Percentiles rank a stretch among this genome's conserved stretches.
Conservation (phyloP, 2,888 invertebrate species). For the Acanthococcus lagerstroemiae region DNA sequence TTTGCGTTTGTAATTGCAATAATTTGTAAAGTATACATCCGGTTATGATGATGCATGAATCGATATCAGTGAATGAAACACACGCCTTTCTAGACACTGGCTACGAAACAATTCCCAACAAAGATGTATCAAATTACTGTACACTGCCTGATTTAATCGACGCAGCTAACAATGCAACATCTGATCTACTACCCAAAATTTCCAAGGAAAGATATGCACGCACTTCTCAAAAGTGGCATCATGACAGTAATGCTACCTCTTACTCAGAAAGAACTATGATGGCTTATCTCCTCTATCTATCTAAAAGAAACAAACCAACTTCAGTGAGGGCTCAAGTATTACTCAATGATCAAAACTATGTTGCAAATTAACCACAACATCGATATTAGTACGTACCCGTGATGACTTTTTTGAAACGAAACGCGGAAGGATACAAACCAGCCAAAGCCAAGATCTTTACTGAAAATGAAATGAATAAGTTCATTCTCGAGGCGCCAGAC, state of each 20-base stretch:
- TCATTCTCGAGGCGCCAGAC: background rate
- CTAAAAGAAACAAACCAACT: background rate
- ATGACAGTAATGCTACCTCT: background rate
- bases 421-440: background rate
- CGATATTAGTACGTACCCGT: background rate
- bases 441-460: background rate
- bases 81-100: too few species aligned
- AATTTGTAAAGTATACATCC: too few species aligned
- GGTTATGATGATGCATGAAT: too few species aligned
- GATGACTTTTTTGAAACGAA: background rate
- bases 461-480: background rate
- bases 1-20: too few species aligned
- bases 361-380: background rate
- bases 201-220: background rate
- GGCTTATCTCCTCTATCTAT: background rate
- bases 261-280: background rate
- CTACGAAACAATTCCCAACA: too few species aligned
- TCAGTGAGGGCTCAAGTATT: background rate
- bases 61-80: too few species aligned
- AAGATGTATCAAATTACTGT: too few species aligned
- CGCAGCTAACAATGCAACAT: background rate
- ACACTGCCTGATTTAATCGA: background rate
- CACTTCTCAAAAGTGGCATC: background rate
- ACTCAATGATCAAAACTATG: background rate
- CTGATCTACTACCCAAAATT: background rate